Conservation (phyloP, 2,113 vertebrate genomes). For the Scatophagus argus region DNA sequence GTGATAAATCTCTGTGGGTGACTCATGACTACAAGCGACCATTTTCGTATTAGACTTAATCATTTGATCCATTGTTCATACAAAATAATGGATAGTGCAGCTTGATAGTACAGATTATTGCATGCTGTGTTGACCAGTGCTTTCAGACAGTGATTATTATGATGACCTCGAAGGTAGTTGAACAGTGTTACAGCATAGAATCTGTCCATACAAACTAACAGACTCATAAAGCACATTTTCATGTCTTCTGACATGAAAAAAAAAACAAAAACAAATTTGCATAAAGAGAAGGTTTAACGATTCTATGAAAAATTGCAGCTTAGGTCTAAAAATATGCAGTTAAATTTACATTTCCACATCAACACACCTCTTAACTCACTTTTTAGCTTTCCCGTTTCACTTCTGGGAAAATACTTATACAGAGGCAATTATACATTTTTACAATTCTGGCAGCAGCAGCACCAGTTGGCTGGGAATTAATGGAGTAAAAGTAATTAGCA, state of each 20-base stretch:
- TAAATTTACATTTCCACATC: conserved; percentile 39
- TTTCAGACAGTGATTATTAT: neutral
- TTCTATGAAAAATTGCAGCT: conserved; percentile 10
- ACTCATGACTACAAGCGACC: neutral
- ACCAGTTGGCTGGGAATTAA: conserved; percentile 45
- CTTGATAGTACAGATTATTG: neutral
- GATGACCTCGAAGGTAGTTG: neutral
- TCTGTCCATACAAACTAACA: conserved; percentile 11
- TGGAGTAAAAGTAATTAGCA: conserved; percentile 53
- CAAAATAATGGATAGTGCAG: neutral
- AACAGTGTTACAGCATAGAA: neutral
- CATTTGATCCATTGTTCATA: neutral
- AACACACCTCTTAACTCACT: conserved; percentile 28
- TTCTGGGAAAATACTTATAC: conserved; percentile 24
- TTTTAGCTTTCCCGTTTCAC: conserved; percentile 35
- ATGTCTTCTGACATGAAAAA: conserved; percentile 12
- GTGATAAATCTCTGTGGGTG: neutral
- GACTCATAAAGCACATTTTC: conserved; percentile 2
- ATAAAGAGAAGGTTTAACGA: neutral
- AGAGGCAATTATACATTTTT: conserved; percentile 40
- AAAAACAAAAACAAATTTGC: conserved; percentile 16
- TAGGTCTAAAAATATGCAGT: conserved; percentile 12
- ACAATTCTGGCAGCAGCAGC: conserved; percentile 27
- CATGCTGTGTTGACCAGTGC: neutral
- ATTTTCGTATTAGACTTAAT: neutral